Percentiles rank a stretch among this genome's conserved stretches.
Conservation (phyloP, 1,140 invertebrate genomes). For the Ceratina japonica region DNA sequence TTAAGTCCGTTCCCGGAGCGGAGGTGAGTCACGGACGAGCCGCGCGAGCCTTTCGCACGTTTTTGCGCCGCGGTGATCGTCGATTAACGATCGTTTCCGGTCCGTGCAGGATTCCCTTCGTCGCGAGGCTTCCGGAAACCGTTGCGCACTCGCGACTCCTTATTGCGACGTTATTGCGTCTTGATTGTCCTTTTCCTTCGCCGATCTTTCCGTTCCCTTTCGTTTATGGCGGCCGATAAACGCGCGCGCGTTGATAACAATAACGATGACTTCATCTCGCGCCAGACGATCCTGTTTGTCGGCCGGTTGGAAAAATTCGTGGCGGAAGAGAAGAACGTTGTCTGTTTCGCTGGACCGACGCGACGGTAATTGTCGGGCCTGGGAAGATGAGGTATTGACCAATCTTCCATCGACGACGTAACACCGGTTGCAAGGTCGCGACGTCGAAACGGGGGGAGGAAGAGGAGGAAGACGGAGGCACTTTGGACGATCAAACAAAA, state of each 20-base stretch:
- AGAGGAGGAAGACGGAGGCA: background rate
- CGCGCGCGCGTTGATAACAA: background rate
- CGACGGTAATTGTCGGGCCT: background rate
- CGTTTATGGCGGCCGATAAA: background rate
- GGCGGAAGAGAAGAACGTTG: too few species aligned
- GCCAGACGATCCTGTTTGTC: too few species aligned
- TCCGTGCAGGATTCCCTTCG: constrained; percentile 30
- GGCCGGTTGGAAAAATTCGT: too few species aligned
- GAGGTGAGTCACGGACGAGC: constrained; percentile 63
- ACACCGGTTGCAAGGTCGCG: constrained; percentile 23
- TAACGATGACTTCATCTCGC: constrained; percentile 3
- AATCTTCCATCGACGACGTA: constrained; percentile 3
- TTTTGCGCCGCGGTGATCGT: constrained; percentile 66
- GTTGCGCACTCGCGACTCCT: constrained; percentile 10
- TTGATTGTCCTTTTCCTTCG: constrained; percentile 2
- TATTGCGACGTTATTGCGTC: constrained; percentile 16
- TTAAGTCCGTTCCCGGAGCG: constrained; percentile 44
- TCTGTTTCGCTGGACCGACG: too few species aligned
- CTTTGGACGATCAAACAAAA: constrained; percentile 51
- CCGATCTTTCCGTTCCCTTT: background rate
- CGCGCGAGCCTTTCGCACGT: constrained; percentile 70
- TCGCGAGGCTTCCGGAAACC: constrained; percentile 14
- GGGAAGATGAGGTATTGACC: background rate
- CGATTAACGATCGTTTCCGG: constrained; percentile 72
- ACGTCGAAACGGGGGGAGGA: background rate